phyloP scores from a whole-genome alignment of 1,140 invertebrate genomes.

The Trichogramma pretiosum region DNA sequence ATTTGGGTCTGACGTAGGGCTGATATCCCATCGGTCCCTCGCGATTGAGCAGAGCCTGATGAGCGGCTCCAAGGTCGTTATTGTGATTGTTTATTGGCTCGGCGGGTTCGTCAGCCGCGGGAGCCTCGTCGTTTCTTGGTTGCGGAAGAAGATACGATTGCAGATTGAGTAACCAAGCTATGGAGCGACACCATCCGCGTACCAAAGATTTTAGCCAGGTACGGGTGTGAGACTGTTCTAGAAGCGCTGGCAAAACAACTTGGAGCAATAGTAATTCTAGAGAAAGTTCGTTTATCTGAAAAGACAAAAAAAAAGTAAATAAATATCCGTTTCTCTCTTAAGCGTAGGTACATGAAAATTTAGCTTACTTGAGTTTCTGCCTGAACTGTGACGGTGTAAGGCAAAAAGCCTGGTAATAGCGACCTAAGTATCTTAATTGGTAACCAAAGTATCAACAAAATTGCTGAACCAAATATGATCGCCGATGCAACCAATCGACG shows the following conservation, averaged over 20 bases:
- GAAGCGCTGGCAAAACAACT: constrained; percentile 87
- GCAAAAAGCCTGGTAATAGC: constrained; percentile 78
- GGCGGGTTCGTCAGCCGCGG: constrained; percentile 39
- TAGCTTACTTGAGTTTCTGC: constrained; percentile 61
- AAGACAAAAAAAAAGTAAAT: constrained; percentile 1
- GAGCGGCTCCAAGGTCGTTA: constrained; percentile 73
- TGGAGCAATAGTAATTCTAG: constrained; percentile 89
- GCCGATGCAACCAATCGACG: constrained; percentile 84
- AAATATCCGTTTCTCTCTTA: neutral
- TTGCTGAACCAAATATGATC: constrained; percentile 92
- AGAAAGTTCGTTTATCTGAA: constrained; percentile 76
- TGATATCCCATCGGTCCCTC: constrained; percentile 75
- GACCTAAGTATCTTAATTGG: constrained; percentile 83
- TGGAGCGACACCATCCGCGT: constrained; percentile 77
- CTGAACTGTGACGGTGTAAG: constrained; percentile 78
- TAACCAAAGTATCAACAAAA: constrained; percentile 92
- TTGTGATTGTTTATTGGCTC: too few relatives aligned
- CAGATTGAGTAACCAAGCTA: constrained; percentile 78
- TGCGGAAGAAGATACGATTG: constrained; percentile 82
- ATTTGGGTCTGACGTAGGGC: constrained; percentile 75
- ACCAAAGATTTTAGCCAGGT: constrained; percentile 85
- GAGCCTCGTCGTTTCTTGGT: constrained; percentile 42
- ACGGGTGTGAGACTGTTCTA: constrained; percentile 92
- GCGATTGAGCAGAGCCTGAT: constrained; percentile 70
- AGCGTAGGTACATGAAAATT: too few relatives aligned